Evolutionary conservation across 2,113 vertebrate species (phyloP).

Genomic region (Falco punctatus): DNA sequence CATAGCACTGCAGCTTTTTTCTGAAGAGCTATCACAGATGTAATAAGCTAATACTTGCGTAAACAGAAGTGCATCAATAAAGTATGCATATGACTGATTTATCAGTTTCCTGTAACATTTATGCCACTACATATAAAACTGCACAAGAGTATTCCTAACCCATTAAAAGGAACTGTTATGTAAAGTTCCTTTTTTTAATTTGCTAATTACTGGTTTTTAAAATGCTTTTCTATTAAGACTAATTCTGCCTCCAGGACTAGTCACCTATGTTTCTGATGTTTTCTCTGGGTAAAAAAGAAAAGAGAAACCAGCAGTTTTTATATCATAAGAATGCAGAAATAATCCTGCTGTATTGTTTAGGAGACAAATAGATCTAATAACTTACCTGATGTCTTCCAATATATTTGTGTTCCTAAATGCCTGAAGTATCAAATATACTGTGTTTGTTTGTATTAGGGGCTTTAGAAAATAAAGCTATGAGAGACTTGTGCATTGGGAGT

Average conservation of each 20-base stretch:
- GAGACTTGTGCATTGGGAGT: background rate
- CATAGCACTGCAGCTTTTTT: background rate
- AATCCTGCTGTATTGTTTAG: background rate
- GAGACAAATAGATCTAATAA: background rate
- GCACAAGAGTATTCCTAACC: background rate
- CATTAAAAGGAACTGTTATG: background rate
- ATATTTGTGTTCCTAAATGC: background rate
- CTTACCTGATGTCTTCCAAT: background rate
- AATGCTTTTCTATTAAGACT: background rate
- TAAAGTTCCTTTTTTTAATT: background rate
- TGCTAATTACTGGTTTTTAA: background rate
- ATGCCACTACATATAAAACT: background rate
- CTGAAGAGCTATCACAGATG: background rate
- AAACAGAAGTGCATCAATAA: background rate
- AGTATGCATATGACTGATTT: background rate
- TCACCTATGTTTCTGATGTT: background rate
- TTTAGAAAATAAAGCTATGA: background rate
- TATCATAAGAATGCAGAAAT: background rate
- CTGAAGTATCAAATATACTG: background rate
- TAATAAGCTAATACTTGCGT: background rate
- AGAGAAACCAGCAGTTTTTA: background rate
- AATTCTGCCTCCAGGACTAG: background rate
- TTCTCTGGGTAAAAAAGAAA: background rate
- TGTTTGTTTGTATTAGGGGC: background rate
- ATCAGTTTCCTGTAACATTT: background rate